Percentiles rank a stretch among this genome's conserved stretches.
phyloP scores from a whole-genome alignment of 2,797 vertebrate genomes.

The Phoxinus dragarum region DNA sequence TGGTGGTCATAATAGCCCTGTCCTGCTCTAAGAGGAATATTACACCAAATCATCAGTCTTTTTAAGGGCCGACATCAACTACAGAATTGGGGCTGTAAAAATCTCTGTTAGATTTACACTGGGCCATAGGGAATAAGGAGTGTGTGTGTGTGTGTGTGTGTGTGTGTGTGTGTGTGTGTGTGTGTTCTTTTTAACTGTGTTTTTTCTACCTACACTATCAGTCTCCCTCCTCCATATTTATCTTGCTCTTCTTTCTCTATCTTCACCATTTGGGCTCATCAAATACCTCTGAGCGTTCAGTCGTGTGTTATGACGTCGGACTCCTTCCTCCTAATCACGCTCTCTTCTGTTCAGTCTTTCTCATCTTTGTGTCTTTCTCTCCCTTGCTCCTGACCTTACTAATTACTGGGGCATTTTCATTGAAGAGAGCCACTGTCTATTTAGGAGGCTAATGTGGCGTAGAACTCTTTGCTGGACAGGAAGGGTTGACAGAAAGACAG shows the following conservation, averaged over 20 bases:
- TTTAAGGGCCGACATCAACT: constrained; percentile 54
- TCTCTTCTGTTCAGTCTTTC: constrained; percentile 29
- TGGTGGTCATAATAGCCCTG: constrained; percentile 61
- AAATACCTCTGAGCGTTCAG: constrained; percentile 22
- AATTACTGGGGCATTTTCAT: constrained; percentile 30
- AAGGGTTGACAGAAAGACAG: constrained; percentile 8
- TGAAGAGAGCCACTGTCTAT: constrained; percentile 37
- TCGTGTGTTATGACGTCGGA: neutral
- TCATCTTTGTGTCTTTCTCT: constrained; percentile 24
- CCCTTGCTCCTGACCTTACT: constrained; percentile 7
- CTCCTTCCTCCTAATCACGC: constrained; percentile 10
- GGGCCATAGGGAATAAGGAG: neutral
- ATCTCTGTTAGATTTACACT: constrained; percentile 54
- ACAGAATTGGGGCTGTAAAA: constrained; percentile 48
- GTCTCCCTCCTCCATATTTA: constrained; percentile 4
- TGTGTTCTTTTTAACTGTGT: constrained; percentile 1
- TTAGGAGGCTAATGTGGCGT: constrained; percentile 5
- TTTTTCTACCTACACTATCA: constrained; percentile 1
- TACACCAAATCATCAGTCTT: constrained; percentile 61
- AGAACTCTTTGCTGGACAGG: neutral
- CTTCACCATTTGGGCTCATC: constrained; percentile 2
- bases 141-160: neutral
- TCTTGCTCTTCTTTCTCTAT: constrained; percentile 15
- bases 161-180: no score
- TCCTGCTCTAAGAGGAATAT: constrained; percentile 63